A percentile compares a stretch with the other conserved stretches of the same genome.
phyloP scores from a whole-genome alignment of 2,888 invertebrate genomes.

The Orchestes rusci region DNA sequence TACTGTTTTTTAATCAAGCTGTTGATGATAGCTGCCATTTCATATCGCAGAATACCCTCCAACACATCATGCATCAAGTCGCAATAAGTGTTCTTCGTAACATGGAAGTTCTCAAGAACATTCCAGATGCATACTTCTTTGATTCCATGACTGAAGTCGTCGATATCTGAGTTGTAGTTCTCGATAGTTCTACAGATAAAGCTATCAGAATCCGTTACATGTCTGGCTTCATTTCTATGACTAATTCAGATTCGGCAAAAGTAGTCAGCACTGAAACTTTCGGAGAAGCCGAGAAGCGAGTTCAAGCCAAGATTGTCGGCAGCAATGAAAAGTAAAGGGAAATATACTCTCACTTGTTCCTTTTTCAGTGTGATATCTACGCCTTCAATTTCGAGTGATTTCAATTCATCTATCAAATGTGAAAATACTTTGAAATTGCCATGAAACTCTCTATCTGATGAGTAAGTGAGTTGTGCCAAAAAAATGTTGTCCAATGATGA shows the following conservation, averaged over 20 bases:
- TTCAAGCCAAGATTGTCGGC: background rate
- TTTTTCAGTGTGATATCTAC: background rate
- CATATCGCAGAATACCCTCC: slow-evolving; percentile 8
- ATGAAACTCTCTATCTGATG: too few species aligned
- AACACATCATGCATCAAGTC: slow-evolving; percentile 15
- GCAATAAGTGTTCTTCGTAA: slow-evolving; percentile 4
- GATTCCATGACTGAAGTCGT: background rate
- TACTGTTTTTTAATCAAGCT: slow-evolving; percentile 1
- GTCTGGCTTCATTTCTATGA: background rate
- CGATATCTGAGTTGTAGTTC: slow-evolving; percentile 1
- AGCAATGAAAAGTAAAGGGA: background rate
- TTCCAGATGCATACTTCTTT: slow-evolving; percentile 9
- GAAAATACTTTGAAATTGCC: too few species aligned
- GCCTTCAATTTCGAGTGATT: background rate
- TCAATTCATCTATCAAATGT: background rate
- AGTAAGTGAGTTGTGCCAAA: background rate
- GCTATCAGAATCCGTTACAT: background rate
- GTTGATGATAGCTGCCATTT: slow-evolving; percentile 11
- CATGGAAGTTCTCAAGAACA: slow-evolving; percentile 2
- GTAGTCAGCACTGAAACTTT: background rate
- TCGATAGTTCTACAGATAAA: background rate
- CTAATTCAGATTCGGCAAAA: background rate
- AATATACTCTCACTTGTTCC: background rate
- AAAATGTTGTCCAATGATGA: background rate
- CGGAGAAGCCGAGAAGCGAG: background rate